phyloP scores from a whole-genome alignment of 2,797 vertebrate species.

The Rhyacichthys aspro region DNA sequence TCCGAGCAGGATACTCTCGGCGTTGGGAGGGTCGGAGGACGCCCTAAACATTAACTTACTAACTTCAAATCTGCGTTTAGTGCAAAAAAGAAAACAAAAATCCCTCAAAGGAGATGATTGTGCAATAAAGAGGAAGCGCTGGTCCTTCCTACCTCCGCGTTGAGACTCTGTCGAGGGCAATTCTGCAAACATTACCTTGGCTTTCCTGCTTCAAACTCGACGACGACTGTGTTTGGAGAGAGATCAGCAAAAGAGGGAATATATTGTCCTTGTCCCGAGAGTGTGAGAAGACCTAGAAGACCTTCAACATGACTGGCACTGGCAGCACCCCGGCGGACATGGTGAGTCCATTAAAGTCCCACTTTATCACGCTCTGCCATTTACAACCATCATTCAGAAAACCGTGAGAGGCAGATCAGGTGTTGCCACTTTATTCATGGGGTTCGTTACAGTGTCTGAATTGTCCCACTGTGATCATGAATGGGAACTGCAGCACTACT shows the following conservation, averaged over 20 bases:
- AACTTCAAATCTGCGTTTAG: constrained; percentile 8
- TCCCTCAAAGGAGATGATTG: constrained; percentile 55
- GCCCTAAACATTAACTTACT: constrained; percentile 42
- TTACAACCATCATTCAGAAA: constrained; percentile 8
- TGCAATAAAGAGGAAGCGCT: constrained; percentile 54
- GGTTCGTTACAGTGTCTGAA: not conserved
- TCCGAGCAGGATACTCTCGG: constrained; percentile 52
- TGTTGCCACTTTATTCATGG: not conserved
- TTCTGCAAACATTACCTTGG: constrained; percentile 33
- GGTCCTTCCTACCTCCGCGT: constrained; percentile 42
- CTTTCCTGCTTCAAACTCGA: constrained; percentile 23
- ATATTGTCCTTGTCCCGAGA: constrained; percentile 21
- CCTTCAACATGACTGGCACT: constrained; percentile 78
- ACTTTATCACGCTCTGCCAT: constrained; percentile 3
- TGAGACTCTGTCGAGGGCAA: constrained; percentile 36
- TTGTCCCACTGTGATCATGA: not conserved
- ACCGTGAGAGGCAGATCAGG: not conserved
- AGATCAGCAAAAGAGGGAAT: constrained; percentile 35
- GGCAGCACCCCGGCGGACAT: constrained; percentile 78
- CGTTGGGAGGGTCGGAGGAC: constrained; percentile 66
- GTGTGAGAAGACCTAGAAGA: constrained; percentile 41
- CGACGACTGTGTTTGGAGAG: not conserved
- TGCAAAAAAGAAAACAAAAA: no score
- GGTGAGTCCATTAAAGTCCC: constrained; percentile 67
- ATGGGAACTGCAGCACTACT: not conserved